Conservation (phyloP, 2,113 vertebrate species). For the Larimichthys polyactis region DNA sequence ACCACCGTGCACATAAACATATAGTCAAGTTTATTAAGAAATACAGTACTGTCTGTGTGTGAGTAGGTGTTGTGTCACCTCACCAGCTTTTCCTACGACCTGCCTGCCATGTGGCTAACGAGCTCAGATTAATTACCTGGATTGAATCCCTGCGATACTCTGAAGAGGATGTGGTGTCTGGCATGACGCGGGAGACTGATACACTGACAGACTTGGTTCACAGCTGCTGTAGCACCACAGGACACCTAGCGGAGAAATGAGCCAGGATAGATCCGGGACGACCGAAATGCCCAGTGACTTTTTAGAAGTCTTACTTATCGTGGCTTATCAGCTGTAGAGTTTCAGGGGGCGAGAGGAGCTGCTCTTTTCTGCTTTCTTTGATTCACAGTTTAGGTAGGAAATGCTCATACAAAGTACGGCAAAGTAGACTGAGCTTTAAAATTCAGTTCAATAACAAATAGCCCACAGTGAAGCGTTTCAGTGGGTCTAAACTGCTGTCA, state of each 20-base stretch:
- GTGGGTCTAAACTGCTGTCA: neutral
- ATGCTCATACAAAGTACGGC: neutral
- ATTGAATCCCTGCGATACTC: conserved; percentile 62
- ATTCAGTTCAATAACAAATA: neutral
- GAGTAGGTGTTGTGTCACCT: conserved; percentile 38
- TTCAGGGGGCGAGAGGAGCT: neutral
- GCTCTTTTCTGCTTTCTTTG: neutral
- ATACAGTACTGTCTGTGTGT: neutral
- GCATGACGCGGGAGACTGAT: conserved; percentile 60
- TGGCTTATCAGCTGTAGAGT: conserved; percentile 38
- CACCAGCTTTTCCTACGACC: conserved; percentile 30
- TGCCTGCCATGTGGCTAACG: conserved; percentile 73
- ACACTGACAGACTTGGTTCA: conserved; percentile 61
- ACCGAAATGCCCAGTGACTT: conserved; percentile 51
- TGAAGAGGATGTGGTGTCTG: conserved; percentile 69
- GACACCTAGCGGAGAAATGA: conserved; percentile 41
- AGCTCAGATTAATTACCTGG: conserved; percentile 79
- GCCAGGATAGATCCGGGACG: conserved; percentile 31
- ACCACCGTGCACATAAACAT: conserved; percentile 12
- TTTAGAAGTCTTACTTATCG: conserved; percentile 30
- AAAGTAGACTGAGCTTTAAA: neutral
- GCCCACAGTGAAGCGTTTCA: neutral
- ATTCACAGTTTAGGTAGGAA: conserved; percentile 25
- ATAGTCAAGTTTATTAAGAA: conserved; percentile 16
- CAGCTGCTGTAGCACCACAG: conserved; percentile 65